Percentiles rank a stretch among this genome's conserved stretches.
phyloP scores from a whole-genome alignment of 2,888 invertebrate genomes.

The Diarsia brunnea region DNA sequence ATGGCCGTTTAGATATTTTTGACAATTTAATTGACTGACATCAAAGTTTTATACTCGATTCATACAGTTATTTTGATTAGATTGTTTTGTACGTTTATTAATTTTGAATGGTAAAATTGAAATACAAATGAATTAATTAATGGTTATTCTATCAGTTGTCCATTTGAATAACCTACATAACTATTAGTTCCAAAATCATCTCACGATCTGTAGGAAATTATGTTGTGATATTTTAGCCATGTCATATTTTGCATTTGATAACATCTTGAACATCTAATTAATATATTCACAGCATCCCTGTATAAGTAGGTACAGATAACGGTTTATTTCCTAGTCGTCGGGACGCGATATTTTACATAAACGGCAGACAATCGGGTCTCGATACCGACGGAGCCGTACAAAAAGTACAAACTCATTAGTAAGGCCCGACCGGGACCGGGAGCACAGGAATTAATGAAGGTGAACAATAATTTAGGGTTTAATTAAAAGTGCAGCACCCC shows the following conservation, averaged over 20 bases:
- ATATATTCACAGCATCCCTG: slow-evolving; percentile 5
- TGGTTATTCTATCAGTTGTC: not conserved
- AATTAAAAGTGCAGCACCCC: slow-evolving; percentile 90
- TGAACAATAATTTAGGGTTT: slow-evolving; percentile 91
- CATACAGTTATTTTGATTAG: slow-evolving; percentile 26
- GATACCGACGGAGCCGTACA: slow-evolving; percentile 77
- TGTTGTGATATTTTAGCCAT: no score
- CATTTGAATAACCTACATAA: not conserved
- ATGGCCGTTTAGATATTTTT: slow-evolving; percentile 37
- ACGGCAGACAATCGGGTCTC: slow-evolving; percentile 65
- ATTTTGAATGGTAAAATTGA: not conserved
- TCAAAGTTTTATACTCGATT: slow-evolving; percentile 17
- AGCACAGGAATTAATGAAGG: slow-evolving; percentile 90
- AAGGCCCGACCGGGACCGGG: slow-evolving; percentile 86
- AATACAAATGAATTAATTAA: slow-evolving; percentile 7
- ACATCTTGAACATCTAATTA: not conserved
- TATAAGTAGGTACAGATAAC: slow-evolving; percentile 12
- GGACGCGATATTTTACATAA: slow-evolving; percentile 50
- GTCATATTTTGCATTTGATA: not conserved
- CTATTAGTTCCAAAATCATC: not conserved
- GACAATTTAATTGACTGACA: slow-evolving; percentile 32
- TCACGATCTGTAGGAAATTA: not conserved
- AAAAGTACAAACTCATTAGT: slow-evolving; percentile 90
- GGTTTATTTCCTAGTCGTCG: slow-evolving; percentile 50
- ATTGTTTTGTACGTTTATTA: slow-evolving; percentile 18